A percentile compares a stretch with the other conserved stretches of the same genome.
Evolutionary conservation across 2,888 invertebrate genomes (phyloP).

Genomic region (Matsumyia berberina): DNA sequence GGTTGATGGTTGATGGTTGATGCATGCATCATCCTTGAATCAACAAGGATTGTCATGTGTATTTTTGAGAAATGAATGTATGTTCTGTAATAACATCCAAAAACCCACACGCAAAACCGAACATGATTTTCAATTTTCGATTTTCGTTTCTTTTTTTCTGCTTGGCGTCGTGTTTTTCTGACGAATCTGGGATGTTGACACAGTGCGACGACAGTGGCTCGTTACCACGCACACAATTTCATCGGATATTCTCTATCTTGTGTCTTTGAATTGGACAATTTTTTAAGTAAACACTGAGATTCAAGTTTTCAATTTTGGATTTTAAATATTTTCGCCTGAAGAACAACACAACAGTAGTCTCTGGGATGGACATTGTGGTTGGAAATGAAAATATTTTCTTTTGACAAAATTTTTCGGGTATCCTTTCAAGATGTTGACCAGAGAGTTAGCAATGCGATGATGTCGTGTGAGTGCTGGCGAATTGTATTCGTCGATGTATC

Average conservation of each 20-base stretch:
- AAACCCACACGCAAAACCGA: conserved; percentile 26
- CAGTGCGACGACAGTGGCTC: conserved; percentile 50
- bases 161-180: background rate
- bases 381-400: conserved; percentile 56
- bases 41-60: conserved; percentile 44
- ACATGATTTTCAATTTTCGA: conserved; percentile 46
- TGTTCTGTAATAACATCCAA: conserved; percentile 15
- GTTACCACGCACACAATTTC: conserved; percentile 11
- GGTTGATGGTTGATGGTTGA: conserved; percentile 38
- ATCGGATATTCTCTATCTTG: background rate
- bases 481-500: no score
- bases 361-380: conserved; percentile 34
- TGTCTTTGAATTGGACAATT: conserved; percentile 38
- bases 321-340: conserved; percentile 25
- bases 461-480: background rate
- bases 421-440: conserved; percentile 12
- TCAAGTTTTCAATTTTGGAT: conserved; percentile 47
- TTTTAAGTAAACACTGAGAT: conserved; percentile 66
- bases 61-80: conserved; percentile 15
- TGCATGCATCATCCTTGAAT: conserved; percentile 69
- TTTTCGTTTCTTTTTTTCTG: no score
- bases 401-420: background rate
- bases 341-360: conserved; percentile 11
- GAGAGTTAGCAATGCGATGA: background rate
- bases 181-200: conserved; percentile 50